Evolutionary conservation across 2,797 vertebrate genomes (phyloP), one percentile per base, ranked within the genome.

Genomic region (Chloroceryle inda): DNA sequence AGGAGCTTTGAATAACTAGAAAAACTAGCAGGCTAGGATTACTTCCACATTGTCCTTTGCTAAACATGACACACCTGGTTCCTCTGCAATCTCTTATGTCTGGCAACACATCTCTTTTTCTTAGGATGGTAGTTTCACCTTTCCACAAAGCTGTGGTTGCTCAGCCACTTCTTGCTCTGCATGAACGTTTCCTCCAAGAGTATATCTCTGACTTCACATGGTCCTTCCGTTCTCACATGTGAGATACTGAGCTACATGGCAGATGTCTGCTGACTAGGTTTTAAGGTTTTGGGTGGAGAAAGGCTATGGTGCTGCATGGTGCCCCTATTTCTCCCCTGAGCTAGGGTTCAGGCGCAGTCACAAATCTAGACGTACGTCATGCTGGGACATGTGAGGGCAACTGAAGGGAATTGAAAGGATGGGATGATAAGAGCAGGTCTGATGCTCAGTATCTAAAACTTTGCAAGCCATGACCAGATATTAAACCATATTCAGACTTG

Each of bases 351-450:
- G 47, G 11, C n/a, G 24, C 11, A 15, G 11, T 31, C 11, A 19
- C 0, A 0, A 37, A 52, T n/a, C 4, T 29, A 87, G 29, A 21
- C 5, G 4, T 15, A 27, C 92, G 3, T 13, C 27, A 16, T 27
- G 5, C n/a, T 75, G 44, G 58, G 8, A 33, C 8, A 21, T 11
- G 6, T n/a, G 37, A 55, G 21, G 22, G 40, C 15, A 76, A 3
- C 6, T 20, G 17, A 35, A 76, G 16, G 17, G 27, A 58, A 38
- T 0, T 3, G 29, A 79, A 55, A 82, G 6, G 9, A 26, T 29
- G 21, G 10, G 22, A 26, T 19, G 5, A 17, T 56, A 49, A 16
- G 26, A 44, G 24, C 16, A 35, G 24, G 15, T 37, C n/a, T 20
- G 10, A 40, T 15, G 7, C 21, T 86, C 83, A 58, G 20, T 6